Percentiles rank a stretch among this genome's conserved stretches.
These are phyloP conservation scores for Scomber japonicus DNA, from an alignment of 2,113 vertebrate species.

Conservation along the genomic window DNA sequence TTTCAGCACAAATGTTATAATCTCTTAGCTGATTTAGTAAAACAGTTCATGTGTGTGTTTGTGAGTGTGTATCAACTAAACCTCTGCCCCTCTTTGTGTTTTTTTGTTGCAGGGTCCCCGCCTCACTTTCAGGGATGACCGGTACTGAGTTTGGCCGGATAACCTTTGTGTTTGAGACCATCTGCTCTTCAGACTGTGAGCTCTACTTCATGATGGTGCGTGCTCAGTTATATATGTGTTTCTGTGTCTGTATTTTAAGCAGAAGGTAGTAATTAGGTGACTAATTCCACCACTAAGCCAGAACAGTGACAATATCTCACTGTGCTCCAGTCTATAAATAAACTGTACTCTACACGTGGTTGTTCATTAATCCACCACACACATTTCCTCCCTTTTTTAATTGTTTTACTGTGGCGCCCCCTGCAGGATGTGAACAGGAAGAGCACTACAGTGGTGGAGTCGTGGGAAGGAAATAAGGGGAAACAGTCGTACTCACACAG, in stretches of 20 bases:
- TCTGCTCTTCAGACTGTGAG: constrained; percentile 94
- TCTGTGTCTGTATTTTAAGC: background rate
- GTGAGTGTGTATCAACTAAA: background rate
- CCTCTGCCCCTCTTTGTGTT: background rate
- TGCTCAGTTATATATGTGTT: constrained; percentile 11
- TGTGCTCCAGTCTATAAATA: background rate
- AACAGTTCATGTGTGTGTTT: background rate
- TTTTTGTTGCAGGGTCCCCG: constrained; percentile 87
- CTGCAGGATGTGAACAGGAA: constrained; percentile 93
- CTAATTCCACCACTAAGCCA: background rate
- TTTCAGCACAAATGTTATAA: no score
- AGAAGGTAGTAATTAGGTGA: constrained; percentile 2
- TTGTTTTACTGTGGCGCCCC: constrained; percentile 47
- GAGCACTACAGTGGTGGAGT: constrained; percentile 96
- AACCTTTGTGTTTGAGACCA: constrained; percentile 95
- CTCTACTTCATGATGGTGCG: constrained; percentile 96
- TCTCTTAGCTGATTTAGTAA: no score
- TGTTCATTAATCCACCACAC: no score
- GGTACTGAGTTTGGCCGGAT: constrained; percentile 91
- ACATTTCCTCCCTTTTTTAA: background rate
- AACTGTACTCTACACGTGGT: background rate
- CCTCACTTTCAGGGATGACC: constrained; percentile 89
- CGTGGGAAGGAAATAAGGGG: constrained; percentile 94
- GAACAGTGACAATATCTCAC: background rate
- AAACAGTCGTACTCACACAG: constrained; percentile 93